Evolutionary conservation across 2,797 vertebrate species (phyloP).

Genomic region (Halcyon leucocephala): DNA sequence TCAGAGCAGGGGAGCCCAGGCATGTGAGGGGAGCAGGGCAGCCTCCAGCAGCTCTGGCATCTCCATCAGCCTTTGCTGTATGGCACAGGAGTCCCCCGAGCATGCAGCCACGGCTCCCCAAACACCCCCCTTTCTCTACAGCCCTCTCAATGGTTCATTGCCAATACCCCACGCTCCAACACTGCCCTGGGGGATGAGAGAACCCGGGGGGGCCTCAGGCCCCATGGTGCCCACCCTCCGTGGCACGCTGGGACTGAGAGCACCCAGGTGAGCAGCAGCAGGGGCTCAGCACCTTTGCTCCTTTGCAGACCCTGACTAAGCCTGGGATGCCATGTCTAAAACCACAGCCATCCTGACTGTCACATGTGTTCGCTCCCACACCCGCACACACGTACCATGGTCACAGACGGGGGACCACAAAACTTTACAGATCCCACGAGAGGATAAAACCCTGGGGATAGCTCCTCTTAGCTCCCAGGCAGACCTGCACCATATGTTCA

Average conservation of each 20-base stretch:
- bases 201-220: background rate
- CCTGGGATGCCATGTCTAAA: background rate
- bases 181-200: background rate
- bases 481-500: background rate
- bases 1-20: background rate
- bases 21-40: background rate
- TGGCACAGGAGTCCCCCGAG: background rate
- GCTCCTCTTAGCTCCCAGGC: background rate
- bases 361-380: background rate
- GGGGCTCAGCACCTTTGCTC: background rate
- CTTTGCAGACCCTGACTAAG: background rate
- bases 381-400: background rate
- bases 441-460: background rate
- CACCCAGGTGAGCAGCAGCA: background rate
- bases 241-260: background rate
- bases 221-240: fast-evolving
- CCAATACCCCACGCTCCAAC: fast-evolving
- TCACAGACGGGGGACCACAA: background rate
- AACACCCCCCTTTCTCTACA: background rate
- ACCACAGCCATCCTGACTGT: fast-evolving
- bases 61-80: fast-evolving
- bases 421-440: background rate
- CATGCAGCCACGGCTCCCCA: fast-evolving
- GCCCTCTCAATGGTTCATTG: fast-evolving
- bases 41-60: background rate